Percentiles rank a stretch among this genome's conserved stretches.
These are phyloP conservation scores for Orthosia cruda DNA, from an alignment of 2,888 invertebrate species.

Conservation along the genomic window DNA sequence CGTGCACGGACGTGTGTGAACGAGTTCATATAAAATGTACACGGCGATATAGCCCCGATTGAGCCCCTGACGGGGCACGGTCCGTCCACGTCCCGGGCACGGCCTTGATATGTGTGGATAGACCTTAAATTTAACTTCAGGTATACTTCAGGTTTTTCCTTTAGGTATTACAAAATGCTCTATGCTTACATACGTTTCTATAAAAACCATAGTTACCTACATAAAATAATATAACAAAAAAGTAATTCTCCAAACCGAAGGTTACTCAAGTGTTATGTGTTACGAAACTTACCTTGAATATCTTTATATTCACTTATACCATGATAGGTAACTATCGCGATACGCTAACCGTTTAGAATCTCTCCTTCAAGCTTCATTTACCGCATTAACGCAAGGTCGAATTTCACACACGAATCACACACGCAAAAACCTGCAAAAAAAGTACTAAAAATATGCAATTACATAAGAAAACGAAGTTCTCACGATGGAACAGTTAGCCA, in stretches of 20 bases:
- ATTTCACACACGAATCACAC: constrained; percentile 75
- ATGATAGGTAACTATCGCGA: constrained; percentile 67
- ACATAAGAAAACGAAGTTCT: constrained; percentile 85
- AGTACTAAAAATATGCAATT: constrained; percentile 78
- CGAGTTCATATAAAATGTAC: no score
- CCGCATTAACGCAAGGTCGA: constrained; percentile 85
- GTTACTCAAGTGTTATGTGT: constrained; percentile 52
- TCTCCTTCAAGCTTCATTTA: constrained; percentile 87
- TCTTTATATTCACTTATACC: constrained; percentile 60
- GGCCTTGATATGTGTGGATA: no score
- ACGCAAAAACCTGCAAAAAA: constrained; percentile 76
- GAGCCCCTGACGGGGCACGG: no score
- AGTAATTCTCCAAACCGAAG: constrained; percentile 41
- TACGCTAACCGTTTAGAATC: constrained; percentile 72
- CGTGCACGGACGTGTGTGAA: no score
- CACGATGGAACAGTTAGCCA: constrained; percentile 87
- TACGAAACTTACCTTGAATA: constrained; percentile 67
- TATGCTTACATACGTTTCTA: background rate
- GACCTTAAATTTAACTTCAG: no score
- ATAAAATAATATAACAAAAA: constrained; percentile 20
- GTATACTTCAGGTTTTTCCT: no score
- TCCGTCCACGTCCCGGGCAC: no score
- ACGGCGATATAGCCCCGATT: no score
- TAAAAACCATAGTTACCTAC: constrained; percentile 3
- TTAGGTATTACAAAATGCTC: no score